Evolutionary conservation across 2,888 invertebrate genomes (phyloP).

Genomic region (Gymnoscelis rufifasciata): DNA sequence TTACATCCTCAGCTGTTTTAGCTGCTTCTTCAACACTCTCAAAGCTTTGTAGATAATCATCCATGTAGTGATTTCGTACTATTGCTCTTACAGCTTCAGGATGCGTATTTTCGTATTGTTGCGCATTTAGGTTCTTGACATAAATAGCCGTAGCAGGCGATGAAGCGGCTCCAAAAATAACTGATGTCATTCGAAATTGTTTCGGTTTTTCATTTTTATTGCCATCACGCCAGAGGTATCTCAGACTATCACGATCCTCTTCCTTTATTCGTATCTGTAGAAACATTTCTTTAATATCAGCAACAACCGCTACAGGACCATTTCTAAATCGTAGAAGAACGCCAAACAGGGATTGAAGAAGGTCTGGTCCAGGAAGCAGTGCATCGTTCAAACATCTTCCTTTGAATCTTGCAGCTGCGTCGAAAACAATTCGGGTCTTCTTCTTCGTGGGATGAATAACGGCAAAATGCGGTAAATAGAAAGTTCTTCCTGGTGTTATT

Average conservation of each 20-base stretch:
- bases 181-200: slow-evolving; percentile 16
- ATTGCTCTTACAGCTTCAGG: no score
- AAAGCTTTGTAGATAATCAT: no score
- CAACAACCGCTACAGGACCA: slow-evolving; percentile 4
- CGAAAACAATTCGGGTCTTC: slow-evolving; percentile 7
- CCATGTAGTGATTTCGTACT: no score
- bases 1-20: no score
- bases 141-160: no score
- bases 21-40: no score
- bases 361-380: slow-evolving; percentile 29
- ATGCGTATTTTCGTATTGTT: no score
- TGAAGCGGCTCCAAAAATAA: no score
- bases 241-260: slow-evolving; percentile 10
- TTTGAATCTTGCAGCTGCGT: slow-evolving; percentile 18
- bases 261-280: slow-evolving; percentile 3
- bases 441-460: slow-evolving; percentile 19
- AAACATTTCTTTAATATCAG: slow-evolving; percentile 22
- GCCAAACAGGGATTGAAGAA: slow-evolving; percentile 30
- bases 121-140: no score
- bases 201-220: neutral
- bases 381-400: slow-evolving; percentile 7
- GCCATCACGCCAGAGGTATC: slow-evolving; percentile 16
- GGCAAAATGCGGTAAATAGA: slow-evolving; percentile 26
- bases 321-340: slow-evolving; percentile 34
- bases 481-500: slow-evolving; percentile 1